phyloP scores from a whole-genome alignment of 2,888 invertebrate genomes.

The Xylota segnis region DNA sequence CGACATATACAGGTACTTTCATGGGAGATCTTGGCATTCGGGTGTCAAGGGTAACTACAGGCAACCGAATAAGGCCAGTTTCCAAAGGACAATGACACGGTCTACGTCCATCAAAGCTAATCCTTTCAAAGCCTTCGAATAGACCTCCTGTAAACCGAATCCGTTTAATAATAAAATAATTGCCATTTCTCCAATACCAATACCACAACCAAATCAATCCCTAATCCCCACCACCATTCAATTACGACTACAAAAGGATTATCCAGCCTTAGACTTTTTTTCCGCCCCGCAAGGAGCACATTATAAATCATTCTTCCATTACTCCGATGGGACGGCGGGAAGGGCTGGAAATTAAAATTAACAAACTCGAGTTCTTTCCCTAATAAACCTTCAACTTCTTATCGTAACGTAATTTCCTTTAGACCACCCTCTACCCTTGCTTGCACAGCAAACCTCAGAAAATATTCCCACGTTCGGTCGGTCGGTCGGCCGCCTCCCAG shows the following conservation, averaged over 20 bases:
- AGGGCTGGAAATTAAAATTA: background rate
- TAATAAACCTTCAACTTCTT: slow-evolving; percentile 1
- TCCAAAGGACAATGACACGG: no score
- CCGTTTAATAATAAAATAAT: background rate
- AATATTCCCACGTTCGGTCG: slow-evolving; percentile 1
- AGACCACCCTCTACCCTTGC: background rate
- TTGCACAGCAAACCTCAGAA: background rate
- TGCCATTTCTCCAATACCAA: background rate
- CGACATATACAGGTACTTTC: no score
- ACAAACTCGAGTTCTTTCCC: slow-evolving; percentile 5
- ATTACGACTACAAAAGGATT: background rate
- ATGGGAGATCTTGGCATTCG: no score
- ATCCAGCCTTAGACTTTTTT: background rate
- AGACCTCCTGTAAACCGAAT: no score
- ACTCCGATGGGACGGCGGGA: background rate
- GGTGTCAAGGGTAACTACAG: no score
- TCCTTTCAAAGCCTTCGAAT: no score
- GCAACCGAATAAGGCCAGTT: no score
- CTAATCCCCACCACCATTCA: background rate
- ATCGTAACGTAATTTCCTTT: slow-evolving; percentile 11
- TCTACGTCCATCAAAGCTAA: no score
- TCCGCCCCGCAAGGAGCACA: background rate
- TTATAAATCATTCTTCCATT: background rate
- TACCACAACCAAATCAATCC: background rate
- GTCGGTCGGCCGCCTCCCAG: no score